Evolutionary conservation across 2,888 invertebrate species (phyloP).

Genomic region (Xiphydria camelus): DNA sequence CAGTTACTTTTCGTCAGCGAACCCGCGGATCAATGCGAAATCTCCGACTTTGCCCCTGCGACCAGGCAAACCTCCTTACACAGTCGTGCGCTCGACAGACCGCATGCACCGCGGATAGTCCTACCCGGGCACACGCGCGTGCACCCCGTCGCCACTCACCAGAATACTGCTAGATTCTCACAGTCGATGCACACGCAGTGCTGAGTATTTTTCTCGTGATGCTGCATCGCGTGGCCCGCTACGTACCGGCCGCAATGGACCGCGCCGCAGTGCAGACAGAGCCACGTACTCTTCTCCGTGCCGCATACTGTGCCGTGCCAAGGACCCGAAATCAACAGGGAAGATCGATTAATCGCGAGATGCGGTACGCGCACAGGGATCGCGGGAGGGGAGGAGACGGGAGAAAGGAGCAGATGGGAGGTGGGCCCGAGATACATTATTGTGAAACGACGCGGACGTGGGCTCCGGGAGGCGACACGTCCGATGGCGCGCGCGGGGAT

Average conservation of each 20-base stretch:
- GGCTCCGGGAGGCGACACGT: background rate
- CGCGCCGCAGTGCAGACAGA: slow-evolving; percentile 75
- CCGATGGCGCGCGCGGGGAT: background rate
- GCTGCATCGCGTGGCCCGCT: slow-evolving; percentile 74
- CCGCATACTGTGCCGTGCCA: slow-evolving; percentile 65
- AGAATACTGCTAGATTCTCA: slow-evolving; percentile 73
- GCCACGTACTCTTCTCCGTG: slow-evolving; percentile 71
- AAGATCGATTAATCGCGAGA: slow-evolving; percentile 8
- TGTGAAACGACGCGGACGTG: background rate
- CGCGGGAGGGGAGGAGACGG: background rate
- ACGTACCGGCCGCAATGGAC: slow-evolving; percentile 79
- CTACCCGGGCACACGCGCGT: too few relatives aligned
- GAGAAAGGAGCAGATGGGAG: too few relatives aligned
- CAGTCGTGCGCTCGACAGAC: too few relatives aligned
- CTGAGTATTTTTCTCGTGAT: slow-evolving; percentile 65
- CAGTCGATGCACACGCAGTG: slow-evolving; percentile 80
- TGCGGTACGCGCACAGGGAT: background rate
- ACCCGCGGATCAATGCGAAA: too few relatives aligned
- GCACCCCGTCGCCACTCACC: too few relatives aligned
- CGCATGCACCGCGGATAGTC: too few relatives aligned
- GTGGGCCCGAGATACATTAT: too few relatives aligned
- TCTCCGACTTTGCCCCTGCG: too few relatives aligned
- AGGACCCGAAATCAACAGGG: slow-evolving; percentile 26
- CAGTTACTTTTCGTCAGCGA: too few relatives aligned
- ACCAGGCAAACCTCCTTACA: too few relatives aligned